Evolutionary conservation across 2,888 invertebrate genomes (phyloP).

Genomic region (Cryptus armator): DNA sequence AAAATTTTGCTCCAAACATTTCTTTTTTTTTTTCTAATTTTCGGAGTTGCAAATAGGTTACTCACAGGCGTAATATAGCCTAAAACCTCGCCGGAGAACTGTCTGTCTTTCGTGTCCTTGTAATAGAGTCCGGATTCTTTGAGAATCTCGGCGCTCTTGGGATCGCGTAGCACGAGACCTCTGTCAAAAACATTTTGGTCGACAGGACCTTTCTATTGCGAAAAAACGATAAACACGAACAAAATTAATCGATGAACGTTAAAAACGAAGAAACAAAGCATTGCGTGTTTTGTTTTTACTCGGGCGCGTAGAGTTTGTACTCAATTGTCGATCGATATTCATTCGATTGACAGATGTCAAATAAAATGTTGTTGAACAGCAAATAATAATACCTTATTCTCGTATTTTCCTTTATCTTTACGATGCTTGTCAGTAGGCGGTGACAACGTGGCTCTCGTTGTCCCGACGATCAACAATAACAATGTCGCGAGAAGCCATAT

Average conservation of each 20-base stretch:
- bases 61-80: constrained; percentile 97
- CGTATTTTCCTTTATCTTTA: constrained; percentile 69
- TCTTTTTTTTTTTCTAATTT: too few relatives aligned
- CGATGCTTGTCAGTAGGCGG: constrained; percentile 70
- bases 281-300: too few relatives aligned
- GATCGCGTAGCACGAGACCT: constrained; percentile 89
- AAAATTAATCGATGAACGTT: not conserved
- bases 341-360: too few relatives aligned
- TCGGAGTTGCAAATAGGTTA: too few relatives aligned
- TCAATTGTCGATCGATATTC: too few relatives aligned
- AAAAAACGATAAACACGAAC: not conserved
- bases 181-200: constrained; percentile 90
- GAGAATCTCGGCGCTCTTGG: constrained; percentile 91
- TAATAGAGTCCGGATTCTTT: constrained; percentile 92
- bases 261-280: not conserved
- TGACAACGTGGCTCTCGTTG: constrained; percentile 70
- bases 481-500: constrained; percentile 59
- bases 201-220: constrained; percentile 86
- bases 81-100: constrained; percentile 91
- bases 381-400: constrained; percentile 66
- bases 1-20: too few relatives aligned
- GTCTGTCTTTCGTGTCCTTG: constrained; percentile 88
- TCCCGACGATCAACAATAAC: constrained; percentile 62
- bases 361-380: too few relatives aligned
- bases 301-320: too few relatives aligned